Evolutionary conservation across 1,140 invertebrate species (phyloP), one percentile per base, ranked within the genome.

Genomic region (Brachionus calyciflorus): DNA sequence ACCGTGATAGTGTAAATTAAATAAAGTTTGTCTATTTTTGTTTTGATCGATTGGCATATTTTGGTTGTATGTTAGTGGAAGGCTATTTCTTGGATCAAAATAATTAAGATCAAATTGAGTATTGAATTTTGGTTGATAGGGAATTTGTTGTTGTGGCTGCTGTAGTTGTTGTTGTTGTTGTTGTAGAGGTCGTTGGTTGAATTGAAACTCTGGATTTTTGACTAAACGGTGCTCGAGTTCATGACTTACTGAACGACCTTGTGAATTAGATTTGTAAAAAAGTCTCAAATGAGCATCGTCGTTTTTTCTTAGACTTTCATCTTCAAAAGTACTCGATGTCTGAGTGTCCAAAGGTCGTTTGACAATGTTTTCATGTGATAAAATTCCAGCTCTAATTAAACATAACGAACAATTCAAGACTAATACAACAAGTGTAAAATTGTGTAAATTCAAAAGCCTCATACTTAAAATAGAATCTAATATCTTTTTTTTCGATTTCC

Each of bases 1-100:
- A 1, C 69, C 69, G 21, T 73, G 69, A 41, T 73, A 73, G 19
- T 73, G 69, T 21, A 73, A 41, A 55, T 73, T 73, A 24, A 73
- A 24, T 9, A 73, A 21, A 14, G 69, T 73, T 41, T 73, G 69
- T 14, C 40, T 51, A 40, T 73, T 55, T 49, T 41, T 44, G 37
- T 41, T 65, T 9, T 41, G n/a, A 14, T 44, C 21, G 44, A 12
- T 41, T 9, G 12, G 26, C 19, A 37, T 37, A 14, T 10, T 44
- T 65, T 65, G 17, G 37, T 9, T 44, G 41, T 2, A 51, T 40
- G 0, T 21, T 0, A 21, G 19, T 51, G 40, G 28, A 17, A 73
- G 26, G 1, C 48, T 21, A 2, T n/a, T 21, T 17, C 69, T 17
- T 40, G 69, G 37, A 51, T 49, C 46, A 1, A 51, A 55, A 73